Conservation (phyloP, 2,888 invertebrate genomes). For the Noctua fimbriata region DNA sequence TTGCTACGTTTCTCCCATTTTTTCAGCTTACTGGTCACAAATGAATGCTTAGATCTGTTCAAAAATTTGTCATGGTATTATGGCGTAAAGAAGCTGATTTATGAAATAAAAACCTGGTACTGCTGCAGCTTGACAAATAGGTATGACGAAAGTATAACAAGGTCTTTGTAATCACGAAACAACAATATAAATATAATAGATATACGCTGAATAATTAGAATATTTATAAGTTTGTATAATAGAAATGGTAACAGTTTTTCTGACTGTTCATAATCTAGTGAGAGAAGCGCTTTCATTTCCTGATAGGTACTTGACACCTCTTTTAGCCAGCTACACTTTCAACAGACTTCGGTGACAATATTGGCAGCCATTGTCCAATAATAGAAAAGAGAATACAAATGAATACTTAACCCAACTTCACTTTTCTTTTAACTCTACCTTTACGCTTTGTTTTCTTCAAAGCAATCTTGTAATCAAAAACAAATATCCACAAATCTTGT, state of each 20-base stretch:
- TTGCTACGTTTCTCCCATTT: constrained; percentile 35
- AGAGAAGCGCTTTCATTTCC: background rate
- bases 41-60: constrained; percentile 58
- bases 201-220: constrained; percentile 10
- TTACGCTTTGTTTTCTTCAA: constrained; percentile 1
- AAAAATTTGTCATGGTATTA: constrained; percentile 63
- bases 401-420: background rate
- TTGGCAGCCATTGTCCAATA: background rate
- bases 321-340: background rate
- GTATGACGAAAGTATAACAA: constrained; percentile 49
- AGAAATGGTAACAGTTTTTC: background rate
- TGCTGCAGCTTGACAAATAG: constrained; percentile 62
- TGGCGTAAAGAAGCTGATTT: constrained; percentile 65
- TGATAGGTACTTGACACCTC: background rate
- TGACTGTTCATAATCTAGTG: background rate
- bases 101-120: constrained; percentile 65
- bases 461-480: constrained; percentile 57
- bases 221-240: background rate
- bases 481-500: constrained; percentile 69
- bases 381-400: background rate
- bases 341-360: background rate
- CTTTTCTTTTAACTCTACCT: background rate
- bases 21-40: constrained; percentile 53
- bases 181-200: constrained; percentile 33
- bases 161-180: constrained; percentile 38